phyloP scores from a whole-genome alignment of 2,888 invertebrate species.

The Caenorhabditis wallacei region DNA sequence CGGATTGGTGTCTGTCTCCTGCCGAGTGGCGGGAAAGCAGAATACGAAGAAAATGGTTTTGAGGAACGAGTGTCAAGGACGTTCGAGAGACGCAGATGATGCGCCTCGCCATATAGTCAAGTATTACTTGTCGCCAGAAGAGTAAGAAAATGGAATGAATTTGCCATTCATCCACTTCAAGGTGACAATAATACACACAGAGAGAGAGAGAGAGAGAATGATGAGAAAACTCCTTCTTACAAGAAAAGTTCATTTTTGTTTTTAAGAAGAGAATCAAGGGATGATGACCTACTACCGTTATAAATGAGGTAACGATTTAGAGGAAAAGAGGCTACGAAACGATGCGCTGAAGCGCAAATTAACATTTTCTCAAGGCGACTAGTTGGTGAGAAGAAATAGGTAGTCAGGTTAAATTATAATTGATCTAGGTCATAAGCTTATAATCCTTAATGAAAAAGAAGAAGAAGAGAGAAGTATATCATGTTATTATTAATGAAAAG shows the following conservation, averaged over 20 bases:
- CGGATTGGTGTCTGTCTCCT: slow-evolving; percentile 52
- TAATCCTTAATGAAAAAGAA: neutral
- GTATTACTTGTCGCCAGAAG: slow-evolving; percentile 54
- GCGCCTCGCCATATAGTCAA: slow-evolving; percentile 56
- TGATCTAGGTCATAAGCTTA: slow-evolving; percentile 27
- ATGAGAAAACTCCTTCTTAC: neutral
- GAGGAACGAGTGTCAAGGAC: slow-evolving; percentile 54
- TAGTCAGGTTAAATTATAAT: slow-evolving; percentile 20
- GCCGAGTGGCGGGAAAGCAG: slow-evolving; percentile 38
- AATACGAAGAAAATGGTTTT: slow-evolving; percentile 26
- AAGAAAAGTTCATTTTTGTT: slow-evolving; percentile 8
- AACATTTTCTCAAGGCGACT: slow-evolving; percentile 60
- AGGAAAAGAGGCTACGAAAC: slow-evolving; percentile 18
- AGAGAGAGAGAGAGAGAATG: neutral
- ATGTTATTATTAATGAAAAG: neutral
- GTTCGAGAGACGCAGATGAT: slow-evolving; percentile 47
- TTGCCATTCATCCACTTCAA: slow-evolving; percentile 55
- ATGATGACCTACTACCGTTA: slow-evolving; percentile 54
- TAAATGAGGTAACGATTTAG: slow-evolving; percentile 40
- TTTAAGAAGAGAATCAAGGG: neutral
- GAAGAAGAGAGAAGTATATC: neutral
- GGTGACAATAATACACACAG: slow-evolving; percentile 40
- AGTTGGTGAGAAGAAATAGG: slow-evolving; percentile 26
- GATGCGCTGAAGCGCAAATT: slow-evolving; percentile 58
- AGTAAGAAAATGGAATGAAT: neutral